A percentile compares a stretch with the other conserved stretches of the same genome.
Conservation (phyloP, 2,113 vertebrate genomes). For the Psittacula cyanocephala region DNA sequence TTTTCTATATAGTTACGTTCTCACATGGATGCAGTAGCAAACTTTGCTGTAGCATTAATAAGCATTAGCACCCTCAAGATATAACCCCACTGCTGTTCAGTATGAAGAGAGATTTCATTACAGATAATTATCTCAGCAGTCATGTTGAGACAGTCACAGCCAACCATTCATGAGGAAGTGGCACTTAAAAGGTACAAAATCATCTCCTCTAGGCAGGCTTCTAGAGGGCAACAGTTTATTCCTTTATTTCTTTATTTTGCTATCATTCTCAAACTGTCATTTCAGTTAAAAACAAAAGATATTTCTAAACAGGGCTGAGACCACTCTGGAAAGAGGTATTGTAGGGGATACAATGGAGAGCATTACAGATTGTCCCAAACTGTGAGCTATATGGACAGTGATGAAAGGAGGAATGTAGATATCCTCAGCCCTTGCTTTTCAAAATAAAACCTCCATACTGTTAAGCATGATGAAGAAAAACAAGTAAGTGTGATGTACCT, state of each 20-base stretch:
- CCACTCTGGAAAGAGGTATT: slow-evolving; percentile 16
- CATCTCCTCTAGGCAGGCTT: neutral
- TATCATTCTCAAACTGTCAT: neutral
- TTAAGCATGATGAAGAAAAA: neutral
- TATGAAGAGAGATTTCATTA: neutral
- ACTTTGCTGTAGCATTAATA: neutral
- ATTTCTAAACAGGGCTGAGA: neutral
- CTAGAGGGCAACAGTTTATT: slow-evolving; percentile 46
- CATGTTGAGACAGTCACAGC: neutral
- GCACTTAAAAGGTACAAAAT: neutral
- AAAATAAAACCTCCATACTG: neutral
- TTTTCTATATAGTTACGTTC: neutral
- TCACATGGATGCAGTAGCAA: neutral
- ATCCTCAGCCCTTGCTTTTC: neutral
- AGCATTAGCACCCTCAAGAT: neutral
- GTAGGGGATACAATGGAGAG: neutral
- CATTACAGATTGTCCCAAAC: neutral
- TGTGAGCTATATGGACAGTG: neutral
- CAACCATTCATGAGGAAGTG: neutral
- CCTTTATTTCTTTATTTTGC: slow-evolving; percentile 2
- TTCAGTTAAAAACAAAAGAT: neutral
- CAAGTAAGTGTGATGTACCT: neutral
- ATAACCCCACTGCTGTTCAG: neutral
- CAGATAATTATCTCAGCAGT: neutral
- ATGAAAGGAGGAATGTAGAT: neutral